A percentile compares a stretch with the other conserved stretches of the same genome.
Evolutionary conservation across 2,888 invertebrate species (phyloP).

Genomic region (Epinotia bilunana): DNA sequence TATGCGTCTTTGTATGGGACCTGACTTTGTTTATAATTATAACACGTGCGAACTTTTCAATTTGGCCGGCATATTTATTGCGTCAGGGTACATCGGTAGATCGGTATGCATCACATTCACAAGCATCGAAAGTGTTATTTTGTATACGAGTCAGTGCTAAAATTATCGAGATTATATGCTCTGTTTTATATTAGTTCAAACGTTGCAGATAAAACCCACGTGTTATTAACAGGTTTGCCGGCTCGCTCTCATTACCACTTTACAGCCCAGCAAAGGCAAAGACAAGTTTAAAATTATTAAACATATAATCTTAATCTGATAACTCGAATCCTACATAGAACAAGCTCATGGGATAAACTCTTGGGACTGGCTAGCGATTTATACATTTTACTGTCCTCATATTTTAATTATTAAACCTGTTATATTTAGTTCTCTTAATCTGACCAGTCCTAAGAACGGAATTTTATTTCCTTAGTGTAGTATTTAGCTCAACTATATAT

Average conservation of each 20-base stretch:
- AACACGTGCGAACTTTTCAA: neutral
- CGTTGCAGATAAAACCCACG: neutral
- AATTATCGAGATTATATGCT: neutral
- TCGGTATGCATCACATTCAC: neutral
- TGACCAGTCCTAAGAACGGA: neutral
- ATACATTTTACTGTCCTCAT: neutral
- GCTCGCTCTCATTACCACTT: conserved; percentile 4
- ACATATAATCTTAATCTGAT: neutral
- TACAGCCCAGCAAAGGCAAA: neutral
- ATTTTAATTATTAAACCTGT: neutral
- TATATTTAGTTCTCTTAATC: neutral
- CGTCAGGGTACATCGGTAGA: neutral
- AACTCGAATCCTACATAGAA: no score
- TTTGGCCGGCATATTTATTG: neutral
- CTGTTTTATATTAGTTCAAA: neutral
- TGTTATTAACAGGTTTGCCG: neutral
- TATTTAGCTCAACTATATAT: neutral
- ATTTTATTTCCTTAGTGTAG: neutral
- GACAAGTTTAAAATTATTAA: neutral
- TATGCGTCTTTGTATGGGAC: no score
- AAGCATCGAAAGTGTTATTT: neutral
- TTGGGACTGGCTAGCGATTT: no score
- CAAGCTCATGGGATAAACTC: no score
- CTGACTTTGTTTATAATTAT: no score
- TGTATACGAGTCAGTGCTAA: neutral